Conservation (phyloP, 30 jellyfish, hydroid and myxozoan genomes). For the Turritopsis dohrnii region DNA sequence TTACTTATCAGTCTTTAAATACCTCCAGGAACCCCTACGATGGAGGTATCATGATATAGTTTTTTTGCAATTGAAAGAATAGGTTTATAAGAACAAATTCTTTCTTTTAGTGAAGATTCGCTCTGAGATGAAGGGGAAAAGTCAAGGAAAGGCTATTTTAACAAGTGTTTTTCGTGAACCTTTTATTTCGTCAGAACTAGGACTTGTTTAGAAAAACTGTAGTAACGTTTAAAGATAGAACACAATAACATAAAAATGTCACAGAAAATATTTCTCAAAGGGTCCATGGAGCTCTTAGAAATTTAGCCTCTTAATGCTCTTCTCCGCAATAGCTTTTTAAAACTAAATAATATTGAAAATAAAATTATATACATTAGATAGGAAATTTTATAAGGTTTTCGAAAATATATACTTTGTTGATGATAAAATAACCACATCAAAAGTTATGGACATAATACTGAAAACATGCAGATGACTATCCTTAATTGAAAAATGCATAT, state of each 20-base stretch:
- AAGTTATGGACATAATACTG: background rate
- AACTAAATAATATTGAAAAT: background rate
- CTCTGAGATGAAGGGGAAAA: background rate
- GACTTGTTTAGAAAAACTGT: background rate
- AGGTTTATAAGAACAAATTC: background rate
- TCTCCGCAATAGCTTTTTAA: background rate
- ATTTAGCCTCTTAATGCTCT: background rate
- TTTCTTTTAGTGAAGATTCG: background rate
- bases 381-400: background rate
- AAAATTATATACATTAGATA: too few species aligned
- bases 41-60: background rate
- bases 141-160: background rate
- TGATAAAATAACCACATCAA: background rate
- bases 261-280: background rate
- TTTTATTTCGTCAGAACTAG: background rate
- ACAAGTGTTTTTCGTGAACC: background rate
- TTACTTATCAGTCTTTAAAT: background rate
- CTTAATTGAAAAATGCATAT: too few species aligned
- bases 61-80: background rate
- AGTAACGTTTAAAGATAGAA: background rate
- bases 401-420: background rate
- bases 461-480: background rate
- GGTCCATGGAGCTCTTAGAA: background rate
- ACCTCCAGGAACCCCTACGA: background rate
- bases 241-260: background rate